A percentile compares a stretch with the other conserved stretches of the same genome.
Conservation (phyloP, 2,797 vertebrate species). For the Staurois parvus region DNA sequence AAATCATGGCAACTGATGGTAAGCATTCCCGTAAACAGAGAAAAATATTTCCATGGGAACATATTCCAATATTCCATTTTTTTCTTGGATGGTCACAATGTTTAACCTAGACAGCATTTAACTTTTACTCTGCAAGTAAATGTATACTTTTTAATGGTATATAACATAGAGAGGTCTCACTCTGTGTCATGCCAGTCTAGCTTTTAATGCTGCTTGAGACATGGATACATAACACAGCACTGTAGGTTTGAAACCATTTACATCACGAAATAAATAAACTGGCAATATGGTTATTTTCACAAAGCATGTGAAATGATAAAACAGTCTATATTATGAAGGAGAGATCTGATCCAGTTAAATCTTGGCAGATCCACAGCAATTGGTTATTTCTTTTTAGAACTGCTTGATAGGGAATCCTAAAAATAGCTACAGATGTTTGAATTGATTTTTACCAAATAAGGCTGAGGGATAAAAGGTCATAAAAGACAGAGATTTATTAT, state of each 20-base stretch:
- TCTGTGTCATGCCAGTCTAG: not conserved
- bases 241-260: not conserved
- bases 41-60: conserved; percentile 55
- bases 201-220: not conserved
- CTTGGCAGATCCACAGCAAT: conserved; percentile 40
- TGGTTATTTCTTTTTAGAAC: conserved; percentile 25
- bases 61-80: conserved; percentile 54
- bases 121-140: not conserved
- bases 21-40: conserved; percentile 52
- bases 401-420: conserved; percentile 49
- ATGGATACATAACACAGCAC: not conserved
- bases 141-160: not conserved
- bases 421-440: conserved; percentile 59
- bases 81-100: conserved; percentile 13
- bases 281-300: not conserved
- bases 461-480: conserved; percentile 29
- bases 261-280: not conserved
- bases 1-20: conserved; percentile 45
- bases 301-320: conserved; percentile 38
- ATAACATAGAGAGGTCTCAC: not conserved
- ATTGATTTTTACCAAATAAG: conserved; percentile 57
- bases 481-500: conserved; percentile 31
- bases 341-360: conserved; percentile 26
- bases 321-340: conserved; percentile 18
- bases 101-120: not conserved